Evolutionary conservation across 2,797 vertebrate genomes (phyloP).

Genomic region (Centroberyx gerrardi): DNA sequence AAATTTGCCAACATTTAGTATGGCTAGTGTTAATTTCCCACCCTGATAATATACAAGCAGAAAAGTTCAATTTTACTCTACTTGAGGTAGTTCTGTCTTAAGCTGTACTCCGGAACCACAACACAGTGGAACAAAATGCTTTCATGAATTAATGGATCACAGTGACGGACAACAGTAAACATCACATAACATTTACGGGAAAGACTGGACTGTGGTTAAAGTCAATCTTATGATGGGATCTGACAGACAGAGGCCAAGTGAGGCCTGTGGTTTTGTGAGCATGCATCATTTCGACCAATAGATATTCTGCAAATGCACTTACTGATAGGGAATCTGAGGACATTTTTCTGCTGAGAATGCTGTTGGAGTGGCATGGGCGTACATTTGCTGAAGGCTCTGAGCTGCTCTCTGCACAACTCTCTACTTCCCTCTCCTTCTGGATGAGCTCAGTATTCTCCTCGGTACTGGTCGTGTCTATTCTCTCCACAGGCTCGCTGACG

Average conservation of each 20-base stretch:
- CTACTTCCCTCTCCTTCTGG: conserved; percentile 2
- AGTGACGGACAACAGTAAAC: neutral
- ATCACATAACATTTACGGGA: too few relatives aligned
- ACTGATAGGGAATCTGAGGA: conserved; percentile 72
- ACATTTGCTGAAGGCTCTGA: neutral
- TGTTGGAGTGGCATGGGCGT: conserved; percentile 36
- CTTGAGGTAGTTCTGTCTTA: too few relatives aligned
- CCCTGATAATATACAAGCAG: too few relatives aligned
- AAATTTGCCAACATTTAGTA: too few relatives aligned
- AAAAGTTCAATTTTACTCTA: too few relatives aligned
- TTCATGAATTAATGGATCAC: neutral
- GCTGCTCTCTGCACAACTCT: conserved; percentile 17
- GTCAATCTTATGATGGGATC: conserved; percentile 1
- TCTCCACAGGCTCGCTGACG: conserved; percentile 27
- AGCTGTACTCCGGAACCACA: neutral
- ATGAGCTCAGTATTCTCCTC: conserved; percentile 16
- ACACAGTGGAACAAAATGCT: neutral
- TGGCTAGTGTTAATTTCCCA: too few relatives aligned
- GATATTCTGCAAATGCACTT: conserved; percentile 45
- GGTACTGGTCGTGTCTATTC: neutral
- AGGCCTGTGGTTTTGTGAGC: neutral
- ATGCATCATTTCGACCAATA: neutral
- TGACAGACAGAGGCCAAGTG: neutral
- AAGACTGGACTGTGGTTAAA: too few relatives aligned
- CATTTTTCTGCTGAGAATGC: conserved; percentile 63